Evolutionary conservation across 2,888 invertebrate genomes (phyloP), one percentile per base, ranked within the genome.

Genomic region (Mechanitis mazaeus): DNA sequence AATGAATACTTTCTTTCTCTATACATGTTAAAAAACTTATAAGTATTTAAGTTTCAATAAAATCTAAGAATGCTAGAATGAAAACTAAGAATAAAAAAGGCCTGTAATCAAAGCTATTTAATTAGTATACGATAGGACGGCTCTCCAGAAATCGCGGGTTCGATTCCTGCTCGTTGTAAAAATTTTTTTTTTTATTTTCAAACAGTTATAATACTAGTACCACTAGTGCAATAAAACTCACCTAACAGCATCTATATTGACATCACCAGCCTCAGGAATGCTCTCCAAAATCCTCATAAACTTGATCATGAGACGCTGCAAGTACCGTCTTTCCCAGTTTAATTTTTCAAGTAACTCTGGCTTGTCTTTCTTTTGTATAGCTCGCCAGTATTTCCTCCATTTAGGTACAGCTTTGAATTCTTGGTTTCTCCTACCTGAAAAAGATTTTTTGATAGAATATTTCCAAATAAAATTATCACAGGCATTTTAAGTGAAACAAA

Each of bases 381-480:
- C 94, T 65, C 94, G 94, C 96, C 97, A 99, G 77, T 95, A 96
- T 81, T 97, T 98, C 63, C 93, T 93, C 95, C 98, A 97, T 81
- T 96, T 96, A 0, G 97, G 95, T 71, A 95, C 94, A 53, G 93
- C 91, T 78, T 94, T 94, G 72, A 99, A 95, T 79, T 99, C 96
- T 73, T 95, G 93, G 69, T 97, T 97, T 71, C 97, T 90, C 56
- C 97, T 92, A 47, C 94, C 94, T 94, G 83, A 53, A 64, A 59
- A 53, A 38, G 12, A 35, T 35, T 28, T 42, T 42, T 42, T 42
- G 3, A 9, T 11, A 42, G 3, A 35, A 2, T 35, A 1, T 42
- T 42, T 11, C 42, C 1, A 42, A 42, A 42, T 42, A 42, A 42
- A 11, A 42, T 1, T 9, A 42, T 35, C 2, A 2, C 35, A 35